Conservation (phyloP, 2,113 vertebrate species). For the Anseranas semipalmata region DNA sequence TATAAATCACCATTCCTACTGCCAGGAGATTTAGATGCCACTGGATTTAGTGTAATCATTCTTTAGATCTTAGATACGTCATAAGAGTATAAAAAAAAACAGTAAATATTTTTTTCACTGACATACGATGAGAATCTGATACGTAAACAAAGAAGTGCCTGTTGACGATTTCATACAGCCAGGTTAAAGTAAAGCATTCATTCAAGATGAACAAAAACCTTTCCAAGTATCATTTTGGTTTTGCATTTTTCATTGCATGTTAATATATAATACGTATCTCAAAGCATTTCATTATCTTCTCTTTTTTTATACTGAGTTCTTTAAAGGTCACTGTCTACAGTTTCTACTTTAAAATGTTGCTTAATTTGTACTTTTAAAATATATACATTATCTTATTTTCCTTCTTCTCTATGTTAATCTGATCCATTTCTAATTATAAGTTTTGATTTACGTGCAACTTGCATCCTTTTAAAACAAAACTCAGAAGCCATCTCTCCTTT, state of each 20-base stretch:
- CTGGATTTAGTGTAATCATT: background rate
- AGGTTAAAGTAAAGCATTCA: background rate
- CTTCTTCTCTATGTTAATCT: background rate
- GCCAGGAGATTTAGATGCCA: too few relatives aligned
- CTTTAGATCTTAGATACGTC: background rate
- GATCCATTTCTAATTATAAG: background rate
- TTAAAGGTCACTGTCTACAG: constrained; percentile 3
- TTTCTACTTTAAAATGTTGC: background rate
- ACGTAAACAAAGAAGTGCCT: background rate
- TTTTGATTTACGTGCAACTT: background rate
- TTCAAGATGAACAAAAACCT: background rate
- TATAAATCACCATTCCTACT: background rate
- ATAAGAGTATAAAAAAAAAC: background rate
- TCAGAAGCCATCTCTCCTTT: background rate
- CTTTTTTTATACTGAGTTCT: background rate
- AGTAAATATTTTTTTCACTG: background rate
- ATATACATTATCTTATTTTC: background rate
- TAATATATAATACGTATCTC: background rate
- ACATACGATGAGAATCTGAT: background rate
- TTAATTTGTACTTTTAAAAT: background rate
- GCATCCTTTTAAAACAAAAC: background rate
- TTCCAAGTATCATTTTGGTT: background rate
- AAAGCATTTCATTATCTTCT: background rate
- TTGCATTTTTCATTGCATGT: background rate
- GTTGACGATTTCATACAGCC: background rate